These are phyloP conservation scores for Clavelina lepadiformis DNA, from an alignment of 23 tunicate species.

Conservation along the genomic window DNA sequence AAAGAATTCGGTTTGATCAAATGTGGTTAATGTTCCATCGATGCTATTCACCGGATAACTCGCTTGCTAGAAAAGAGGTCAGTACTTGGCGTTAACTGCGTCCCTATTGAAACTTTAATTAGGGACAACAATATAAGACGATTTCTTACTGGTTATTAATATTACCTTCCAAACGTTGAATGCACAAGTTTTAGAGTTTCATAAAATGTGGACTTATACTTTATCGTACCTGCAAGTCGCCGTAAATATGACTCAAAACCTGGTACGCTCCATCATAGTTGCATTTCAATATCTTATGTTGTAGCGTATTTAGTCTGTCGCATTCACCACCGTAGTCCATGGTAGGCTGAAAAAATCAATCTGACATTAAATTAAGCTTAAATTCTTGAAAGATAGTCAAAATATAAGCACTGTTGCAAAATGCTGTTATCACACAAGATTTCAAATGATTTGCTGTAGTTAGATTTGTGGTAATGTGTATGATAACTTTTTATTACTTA, in stretches of 20 bases:
- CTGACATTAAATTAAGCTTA: background rate
- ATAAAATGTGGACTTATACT: background rate
- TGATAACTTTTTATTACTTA: no score
- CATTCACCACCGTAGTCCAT: conserved; percentile 52
- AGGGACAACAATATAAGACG: background rate
- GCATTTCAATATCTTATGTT: conserved; percentile 54
- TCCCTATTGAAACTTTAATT: background rate
- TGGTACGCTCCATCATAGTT: conserved; percentile 61
- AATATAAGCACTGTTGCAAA: background rate
- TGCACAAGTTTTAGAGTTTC: no score
- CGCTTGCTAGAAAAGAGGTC: background rate
- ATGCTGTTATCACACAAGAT: background rate
- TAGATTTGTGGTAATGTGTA: background rate
- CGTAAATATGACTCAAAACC: conserved; percentile 45
- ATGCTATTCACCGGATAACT: background rate
- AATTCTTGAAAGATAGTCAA: background rate
- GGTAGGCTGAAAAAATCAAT: conserved; percentile 50
- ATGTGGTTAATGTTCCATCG: no score
- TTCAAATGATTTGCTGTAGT: background rate
- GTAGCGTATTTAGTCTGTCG: conserved; percentile 14
- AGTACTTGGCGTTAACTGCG: background rate
- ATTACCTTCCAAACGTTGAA: no score
- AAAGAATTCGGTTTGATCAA: conserved; percentile 70
- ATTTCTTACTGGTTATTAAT: no score
- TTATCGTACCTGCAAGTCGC: conserved; percentile 31